Percentiles rank a stretch among this genome's conserved stretches.
phyloP scores from a whole-genome alignment of 2,797 vertebrate species.

The Pterois miles region DNA sequence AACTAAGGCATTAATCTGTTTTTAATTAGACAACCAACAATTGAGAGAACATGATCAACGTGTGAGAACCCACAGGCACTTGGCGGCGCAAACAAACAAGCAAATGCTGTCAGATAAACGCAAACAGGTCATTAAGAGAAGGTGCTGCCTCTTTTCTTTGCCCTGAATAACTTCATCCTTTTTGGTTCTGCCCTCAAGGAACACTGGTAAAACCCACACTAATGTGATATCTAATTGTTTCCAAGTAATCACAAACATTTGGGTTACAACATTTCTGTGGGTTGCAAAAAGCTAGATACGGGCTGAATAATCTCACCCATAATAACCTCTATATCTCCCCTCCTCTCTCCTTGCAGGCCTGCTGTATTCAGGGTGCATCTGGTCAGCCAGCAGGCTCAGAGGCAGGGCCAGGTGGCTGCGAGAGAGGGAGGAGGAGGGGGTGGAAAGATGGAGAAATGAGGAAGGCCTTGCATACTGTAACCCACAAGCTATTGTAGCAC shows the following conservation, averaged over 20 bases:
- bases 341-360: slow-evolving; percentile 43
- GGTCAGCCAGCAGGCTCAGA: slow-evolving; percentile 81
- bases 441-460: slow-evolving; percentile 43
- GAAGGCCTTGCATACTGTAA: slow-evolving; percentile 50
- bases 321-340: slow-evolving; percentile 58
- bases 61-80: slow-evolving; percentile 44
- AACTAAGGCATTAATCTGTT: slow-evolving; percentile 56
- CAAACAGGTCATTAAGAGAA: slow-evolving; percentile 42
- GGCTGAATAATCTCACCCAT: slow-evolving; percentile 46
- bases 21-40: slow-evolving; percentile 52
- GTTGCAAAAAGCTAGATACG: slow-evolving; percentile 37
- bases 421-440: slow-evolving; percentile 29
- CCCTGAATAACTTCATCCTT: neutral
- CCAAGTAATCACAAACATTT: neutral
- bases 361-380: slow-evolving; percentile 81
- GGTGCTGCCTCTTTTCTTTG: neutral
- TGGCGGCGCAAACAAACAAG: slow-evolving; percentile 44
- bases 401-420: slow-evolving; percentile 76
- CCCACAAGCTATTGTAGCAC: slow-evolving; percentile 44
- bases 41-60: slow-evolving; percentile 16
- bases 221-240: neutral
- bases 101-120: slow-evolving; percentile 35
- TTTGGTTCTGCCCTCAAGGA: neutral
- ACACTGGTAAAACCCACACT: neutral
- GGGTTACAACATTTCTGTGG: neutral